phyloP scores from a whole-genome alignment of 2,888 invertebrate genomes.

The Sympetrum striolatum region DNA sequence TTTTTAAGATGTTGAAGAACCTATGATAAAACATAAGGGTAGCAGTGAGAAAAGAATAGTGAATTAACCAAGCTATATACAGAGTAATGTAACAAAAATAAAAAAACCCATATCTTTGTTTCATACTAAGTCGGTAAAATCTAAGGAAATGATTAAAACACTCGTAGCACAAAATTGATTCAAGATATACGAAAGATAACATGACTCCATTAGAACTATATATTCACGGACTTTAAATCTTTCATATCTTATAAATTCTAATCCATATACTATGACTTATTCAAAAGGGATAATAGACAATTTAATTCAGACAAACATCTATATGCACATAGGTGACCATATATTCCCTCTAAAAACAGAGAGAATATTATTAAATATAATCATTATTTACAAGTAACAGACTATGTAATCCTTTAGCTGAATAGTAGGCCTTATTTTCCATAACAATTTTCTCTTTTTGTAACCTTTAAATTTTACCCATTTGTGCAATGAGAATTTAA shows the following conservation, averaged over 20 bases:
- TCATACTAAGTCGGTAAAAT: slow-evolving; percentile 5
- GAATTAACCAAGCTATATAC: not conserved
- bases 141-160: not conserved
- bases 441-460: slow-evolving; percentile 4
- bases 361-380: slow-evolving; percentile 14
- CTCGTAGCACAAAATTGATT: not conserved
- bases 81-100: slow-evolving; percentile 14
- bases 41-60: not conserved
- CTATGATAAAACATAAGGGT: not conserved
- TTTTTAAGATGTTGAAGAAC: not conserved
- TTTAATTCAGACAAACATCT: slow-evolving; percentile 35
- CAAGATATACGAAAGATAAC: not conserved
- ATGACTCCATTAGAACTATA: not conserved
- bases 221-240: not conserved
- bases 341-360: slow-evolving; percentile 37
- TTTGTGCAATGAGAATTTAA: slow-evolving; percentile 23
- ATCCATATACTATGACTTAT: slow-evolving; percentile 23
- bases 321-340: not conserved
- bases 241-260: slow-evolving; percentile 13
- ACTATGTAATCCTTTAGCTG: not conserved
- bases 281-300: slow-evolving; percentile 1
- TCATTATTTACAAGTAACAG: slow-evolving; percentile 34
- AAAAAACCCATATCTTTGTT: not conserved
- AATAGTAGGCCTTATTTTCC: slow-evolving; percentile 29
- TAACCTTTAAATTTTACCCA: slow-evolving; percentile 19